A percentile compares a stretch with the other conserved stretches of the same genome.
Evolutionary conservation across 1,140 invertebrate genomes (phyloP).

Genomic region (Drosophila albomicans): DNA sequence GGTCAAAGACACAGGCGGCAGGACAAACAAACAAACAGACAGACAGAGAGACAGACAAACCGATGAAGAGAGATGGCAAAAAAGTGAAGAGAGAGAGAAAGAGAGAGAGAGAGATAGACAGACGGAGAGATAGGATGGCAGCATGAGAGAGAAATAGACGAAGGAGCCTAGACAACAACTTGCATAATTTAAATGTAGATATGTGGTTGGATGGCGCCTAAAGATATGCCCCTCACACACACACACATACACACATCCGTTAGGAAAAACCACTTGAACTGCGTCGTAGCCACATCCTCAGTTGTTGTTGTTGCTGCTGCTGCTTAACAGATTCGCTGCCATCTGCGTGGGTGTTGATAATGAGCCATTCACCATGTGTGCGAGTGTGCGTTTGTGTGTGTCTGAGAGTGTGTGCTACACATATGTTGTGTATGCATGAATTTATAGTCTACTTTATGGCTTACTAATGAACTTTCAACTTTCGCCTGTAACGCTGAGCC

Average conservation of each 20-base stretch:
- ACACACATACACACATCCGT: constrained; percentile 7
- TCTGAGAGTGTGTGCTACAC: constrained; percentile 53
- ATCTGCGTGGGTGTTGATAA: constrained; percentile 67
- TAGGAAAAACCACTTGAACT: constrained; percentile 71
- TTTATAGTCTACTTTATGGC: constrained; percentile 82
- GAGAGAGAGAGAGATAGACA: constrained; percentile 5
- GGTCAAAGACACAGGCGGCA: constrained; percentile 75
- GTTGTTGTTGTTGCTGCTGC: constrained; percentile 44
- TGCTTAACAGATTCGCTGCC: constrained; percentile 58
- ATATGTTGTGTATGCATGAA: constrained; percentile 57
- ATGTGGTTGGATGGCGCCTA: constrained; percentile 76
- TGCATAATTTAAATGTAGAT: constrained; percentile 83
- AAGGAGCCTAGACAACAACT: constrained; percentile 75
- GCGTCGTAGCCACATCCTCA: constrained; percentile 42
- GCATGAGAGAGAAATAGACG: constrained; percentile 29
- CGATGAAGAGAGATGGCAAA: background rate
- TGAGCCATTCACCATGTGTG: constrained; percentile 59
- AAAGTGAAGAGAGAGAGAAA: background rate
- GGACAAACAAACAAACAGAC: constrained; percentile 40
- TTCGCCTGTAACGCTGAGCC: constrained; percentile 24
- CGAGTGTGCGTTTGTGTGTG: constrained; percentile 33
- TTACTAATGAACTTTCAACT: constrained; percentile 83
- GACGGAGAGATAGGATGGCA: constrained; percentile 10
- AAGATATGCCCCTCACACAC: constrained; percentile 61
- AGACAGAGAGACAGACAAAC: constrained; percentile 56